These are phyloP conservation scores for Gastrophryne carolinensis DNA, from an alignment of 2,797 vertebrate genomes.

Conservation along the genomic window DNA sequence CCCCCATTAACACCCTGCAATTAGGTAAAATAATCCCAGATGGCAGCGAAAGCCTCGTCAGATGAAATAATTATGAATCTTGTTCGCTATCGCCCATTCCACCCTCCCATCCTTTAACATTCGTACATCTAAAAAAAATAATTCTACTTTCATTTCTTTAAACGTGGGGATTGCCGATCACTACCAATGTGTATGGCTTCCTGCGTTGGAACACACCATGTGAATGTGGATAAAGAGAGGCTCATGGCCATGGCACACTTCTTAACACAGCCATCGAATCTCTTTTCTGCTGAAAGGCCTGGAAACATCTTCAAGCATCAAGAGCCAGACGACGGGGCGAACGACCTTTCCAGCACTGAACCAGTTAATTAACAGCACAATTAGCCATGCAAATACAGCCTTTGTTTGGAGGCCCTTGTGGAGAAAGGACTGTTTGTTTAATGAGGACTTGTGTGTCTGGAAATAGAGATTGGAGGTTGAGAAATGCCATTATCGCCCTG, in stretches of 20 bases:
- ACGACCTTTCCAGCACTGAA: slow-evolving; percentile 40
- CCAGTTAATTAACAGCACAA: slow-evolving; percentile 49
- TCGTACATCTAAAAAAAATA: not conserved
- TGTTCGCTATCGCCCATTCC: slow-evolving; percentile 24
- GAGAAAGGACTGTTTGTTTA: slow-evolving; percentile 45
- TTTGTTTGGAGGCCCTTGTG: slow-evolving; percentile 44
- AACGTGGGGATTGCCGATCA: not conserved
- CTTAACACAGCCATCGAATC: not conserved
- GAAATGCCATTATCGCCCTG: slow-evolving; percentile 32
- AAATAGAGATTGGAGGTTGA: slow-evolving; percentile 30
- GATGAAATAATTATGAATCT: slow-evolving; percentile 52
- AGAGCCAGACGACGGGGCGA: not conserved
- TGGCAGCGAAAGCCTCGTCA: slow-evolving; percentile 36
- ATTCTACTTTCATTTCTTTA: not conserved
- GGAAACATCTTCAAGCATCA: slow-evolving; percentile 6
- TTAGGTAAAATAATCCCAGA: slow-evolving; percentile 50
- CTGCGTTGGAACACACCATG: slow-evolving; percentile 1
- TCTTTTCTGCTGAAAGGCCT: slow-evolving; percentile 34
- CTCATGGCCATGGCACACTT: not conserved
- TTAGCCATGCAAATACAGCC: slow-evolving; percentile 51
- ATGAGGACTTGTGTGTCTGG: slow-evolving; percentile 12
- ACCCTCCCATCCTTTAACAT: slow-evolving; percentile 28
- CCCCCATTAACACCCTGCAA: slow-evolving; percentile 53
- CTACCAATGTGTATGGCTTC: not conserved
- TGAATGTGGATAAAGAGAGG: not conserved